phyloP scores from a whole-genome alignment of 2,888 invertebrate species.

The Kryphioiulus occultus region DNA sequence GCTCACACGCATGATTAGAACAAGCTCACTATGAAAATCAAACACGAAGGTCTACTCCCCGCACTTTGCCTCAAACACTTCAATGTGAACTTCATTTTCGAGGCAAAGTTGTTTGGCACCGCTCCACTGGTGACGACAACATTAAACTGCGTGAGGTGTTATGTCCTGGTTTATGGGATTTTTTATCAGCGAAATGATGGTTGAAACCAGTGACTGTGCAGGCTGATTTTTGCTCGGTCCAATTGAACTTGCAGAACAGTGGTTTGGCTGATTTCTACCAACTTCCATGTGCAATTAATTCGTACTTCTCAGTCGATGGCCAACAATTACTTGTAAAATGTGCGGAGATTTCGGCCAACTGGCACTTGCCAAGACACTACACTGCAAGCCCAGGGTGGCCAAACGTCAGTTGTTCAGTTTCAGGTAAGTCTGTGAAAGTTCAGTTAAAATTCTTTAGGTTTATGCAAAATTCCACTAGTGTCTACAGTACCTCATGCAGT shows the following conservation, averaged over 20 bases:
- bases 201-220: neutral
- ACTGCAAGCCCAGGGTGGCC: neutral
- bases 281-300: neutral
- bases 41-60: neutral
- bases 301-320: neutral
- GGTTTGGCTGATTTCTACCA: neutral
- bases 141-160: neutral
- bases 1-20: neutral
- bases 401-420: neutral
- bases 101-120: neutral
- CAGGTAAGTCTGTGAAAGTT: neutral
- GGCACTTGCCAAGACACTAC: neutral
- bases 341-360: neutral
- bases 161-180: neutral
- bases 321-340: neutral
- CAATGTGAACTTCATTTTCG: neutral
- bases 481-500: no score
- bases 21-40: conserved; percentile 7
- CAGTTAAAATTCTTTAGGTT: neutral
- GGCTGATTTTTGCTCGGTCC: neutral
- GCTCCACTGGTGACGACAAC: conserved; percentile 9
- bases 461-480: neutral
- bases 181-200: neutral
- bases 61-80: neutral
- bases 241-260: neutral